phyloP scores from a whole-genome alignment of 1,140 invertebrate species.

The Lasaia peninsularis region DNA sequence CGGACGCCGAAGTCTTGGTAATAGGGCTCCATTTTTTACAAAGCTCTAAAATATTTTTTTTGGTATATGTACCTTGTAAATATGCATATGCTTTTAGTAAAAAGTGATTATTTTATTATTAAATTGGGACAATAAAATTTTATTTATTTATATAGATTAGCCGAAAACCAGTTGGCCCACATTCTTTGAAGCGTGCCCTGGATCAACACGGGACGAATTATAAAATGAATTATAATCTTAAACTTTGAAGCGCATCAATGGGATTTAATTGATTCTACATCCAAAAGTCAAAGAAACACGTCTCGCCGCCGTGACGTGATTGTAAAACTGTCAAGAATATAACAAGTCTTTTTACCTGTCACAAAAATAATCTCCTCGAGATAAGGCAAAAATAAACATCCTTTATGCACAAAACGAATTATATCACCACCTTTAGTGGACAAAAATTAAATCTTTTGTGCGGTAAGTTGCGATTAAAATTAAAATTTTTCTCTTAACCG shows the following conservation, averaged over 20 bases:
- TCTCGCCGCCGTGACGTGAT: neutral
- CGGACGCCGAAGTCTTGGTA: no score
- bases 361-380: slow-evolving; percentile 44
- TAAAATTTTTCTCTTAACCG: slow-evolving; percentile 55
- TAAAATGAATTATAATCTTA: slow-evolving; percentile 21
- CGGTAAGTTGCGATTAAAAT: slow-evolving; percentile 62
- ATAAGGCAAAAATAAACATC: slow-evolving; percentile 42
- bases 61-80: no score
- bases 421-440: slow-evolving; percentile 42
- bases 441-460: slow-evolving; percentile 70
- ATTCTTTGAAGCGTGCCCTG: no score
- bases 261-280: slow-evolving; percentile 29
- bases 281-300: slow-evolving; percentile 12
- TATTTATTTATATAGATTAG: no score
- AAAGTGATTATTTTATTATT: no score
- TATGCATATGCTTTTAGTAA: no score
- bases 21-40: no score
- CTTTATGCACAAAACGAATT: slow-evolving; percentile 46
- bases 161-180: no score
- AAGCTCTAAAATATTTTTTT: no score
- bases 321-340: slow-evolving; percentile 49
- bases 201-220: neutral
- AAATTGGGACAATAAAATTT: no score
- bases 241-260: slow-evolving; percentile 38
- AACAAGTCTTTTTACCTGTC: slow-evolving; percentile 58